Evolutionary conservation across 2,888 invertebrate genomes (phyloP).

Genomic region (Ormyrus nitidulus): DNA sequence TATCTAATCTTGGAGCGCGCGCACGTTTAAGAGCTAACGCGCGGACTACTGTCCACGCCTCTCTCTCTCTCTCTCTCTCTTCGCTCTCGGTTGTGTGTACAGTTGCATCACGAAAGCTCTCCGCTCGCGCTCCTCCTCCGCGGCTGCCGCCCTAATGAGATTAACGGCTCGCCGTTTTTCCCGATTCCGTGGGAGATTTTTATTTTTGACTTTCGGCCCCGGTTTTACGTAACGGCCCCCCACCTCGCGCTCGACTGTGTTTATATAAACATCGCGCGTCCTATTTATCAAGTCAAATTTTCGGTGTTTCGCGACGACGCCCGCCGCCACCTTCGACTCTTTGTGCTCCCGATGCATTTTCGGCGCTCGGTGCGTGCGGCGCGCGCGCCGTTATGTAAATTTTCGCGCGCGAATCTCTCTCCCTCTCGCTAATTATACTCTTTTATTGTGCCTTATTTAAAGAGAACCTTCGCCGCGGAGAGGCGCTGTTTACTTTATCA

Average conservation of each 20-base stretch:
- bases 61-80: background rate
- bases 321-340: too few species aligned
- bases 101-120: slow-evolving; percentile 52
- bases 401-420: too few species aligned
- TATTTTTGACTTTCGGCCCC: slow-evolving; percentile 50
- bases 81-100: background rate
- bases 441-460: too few species aligned
- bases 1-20: slow-evolving; percentile 58
- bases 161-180: slow-evolving; percentile 37
- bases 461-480: too few species aligned
- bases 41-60: slow-evolving; percentile 6
- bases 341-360: too few species aligned
- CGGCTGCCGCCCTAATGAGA: slow-evolving; percentile 35
- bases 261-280: slow-evolving; percentile 50
- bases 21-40: slow-evolving; percentile 49
- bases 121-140: background rate
- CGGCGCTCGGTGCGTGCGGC: too few species aligned
- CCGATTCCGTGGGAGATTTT: slow-evolving; percentile 11
- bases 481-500: too few species aligned
- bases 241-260: slow-evolving; percentile 6
- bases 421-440: too few species aligned
- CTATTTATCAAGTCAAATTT: slow-evolving; percentile 51
- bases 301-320: background rate
- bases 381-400: too few species aligned
- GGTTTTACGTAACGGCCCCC: slow-evolving; percentile 35